A percentile compares a stretch with the other conserved stretches of the same genome.
Evolutionary conservation across 1,140 invertebrate species (phyloP).

Genomic region (Sitophilus oryzae): DNA sequence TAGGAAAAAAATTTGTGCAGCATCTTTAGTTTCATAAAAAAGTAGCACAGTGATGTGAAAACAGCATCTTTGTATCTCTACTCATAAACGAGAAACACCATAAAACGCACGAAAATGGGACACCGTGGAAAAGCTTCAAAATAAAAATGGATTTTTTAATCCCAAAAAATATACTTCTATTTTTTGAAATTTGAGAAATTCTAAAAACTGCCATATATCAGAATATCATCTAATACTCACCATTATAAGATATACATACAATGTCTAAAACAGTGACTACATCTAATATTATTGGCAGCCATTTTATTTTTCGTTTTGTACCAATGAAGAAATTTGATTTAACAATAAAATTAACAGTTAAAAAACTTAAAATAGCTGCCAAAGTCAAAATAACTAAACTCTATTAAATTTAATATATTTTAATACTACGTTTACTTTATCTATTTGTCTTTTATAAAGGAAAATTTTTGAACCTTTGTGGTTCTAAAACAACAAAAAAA

Average conservation of each 20-base stretch:
- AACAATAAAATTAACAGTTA: constrained; percentile 1
- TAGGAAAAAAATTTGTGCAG: too few species aligned
- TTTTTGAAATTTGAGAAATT: constrained; percentile 2
- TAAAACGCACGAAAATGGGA: too few species aligned
- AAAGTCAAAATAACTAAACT: constrained; percentile 27
- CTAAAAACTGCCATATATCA: constrained; percentile 6
- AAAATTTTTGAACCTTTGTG: constrained; percentile 10
- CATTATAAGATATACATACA: constrained; percentile 30
- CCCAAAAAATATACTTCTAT: too few species aligned
- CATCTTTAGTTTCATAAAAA: too few species aligned
- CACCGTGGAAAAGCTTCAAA: not conserved
- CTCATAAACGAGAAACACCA: too few species aligned
- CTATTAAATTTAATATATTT: constrained; percentile 28
- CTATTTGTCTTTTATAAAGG: constrained; percentile 40
- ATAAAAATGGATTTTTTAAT: too few species aligned
- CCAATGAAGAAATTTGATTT: constrained; percentile 11
- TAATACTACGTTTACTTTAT: constrained; percentile 38
- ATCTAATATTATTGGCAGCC: constrained; percentile 14
- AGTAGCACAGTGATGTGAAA: too few species aligned
- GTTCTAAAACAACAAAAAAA: constrained; percentile 2
- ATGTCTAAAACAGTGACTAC: constrained; percentile 34
- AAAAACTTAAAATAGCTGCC: constrained; percentile 5
- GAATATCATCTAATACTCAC: constrained; percentile 32
- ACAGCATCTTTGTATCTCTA: too few species aligned
- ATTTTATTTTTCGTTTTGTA: constrained; percentile 16